Conservation (phyloP, 2,888 invertebrate genomes). For the Nysson spinosus region DNA sequence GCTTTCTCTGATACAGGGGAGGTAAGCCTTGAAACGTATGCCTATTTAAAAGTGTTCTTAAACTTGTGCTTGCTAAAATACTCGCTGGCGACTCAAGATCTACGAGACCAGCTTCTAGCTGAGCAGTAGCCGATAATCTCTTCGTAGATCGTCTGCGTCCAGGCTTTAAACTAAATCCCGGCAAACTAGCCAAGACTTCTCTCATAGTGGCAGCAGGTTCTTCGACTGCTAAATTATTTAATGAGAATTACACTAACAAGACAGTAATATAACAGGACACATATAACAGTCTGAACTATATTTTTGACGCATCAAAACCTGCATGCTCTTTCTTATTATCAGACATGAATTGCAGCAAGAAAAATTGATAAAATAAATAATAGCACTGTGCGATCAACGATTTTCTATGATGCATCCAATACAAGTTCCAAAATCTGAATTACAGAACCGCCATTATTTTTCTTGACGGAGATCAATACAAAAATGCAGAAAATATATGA, state of each 20-base stretch:
- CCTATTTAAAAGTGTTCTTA: conserved; percentile 92
- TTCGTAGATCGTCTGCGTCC: conserved; percentile 88
- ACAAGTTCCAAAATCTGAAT: no score
- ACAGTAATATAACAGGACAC: neutral
- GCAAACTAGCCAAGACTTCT: conserved; percentile 92
- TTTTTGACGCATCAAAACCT: no score
- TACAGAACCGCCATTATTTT: no score
- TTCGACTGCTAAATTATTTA: conserved; percentile 66
- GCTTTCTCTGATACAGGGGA: conserved; percentile 93
- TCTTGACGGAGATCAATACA: no score
- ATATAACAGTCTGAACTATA: no score
- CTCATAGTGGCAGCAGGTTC: conserved; percentile 88
- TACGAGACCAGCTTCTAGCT: conserved; percentile 95
- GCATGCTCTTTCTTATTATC: no score
- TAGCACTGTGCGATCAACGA: no score
- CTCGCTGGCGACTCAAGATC: conserved; percentile 98
- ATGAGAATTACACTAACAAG: neutral
- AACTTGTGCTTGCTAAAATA: conserved; percentile 94
- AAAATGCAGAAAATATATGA: no score
- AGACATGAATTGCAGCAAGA: no score
- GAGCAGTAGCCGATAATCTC: conserved; percentile 93
- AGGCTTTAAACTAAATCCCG: conserved; percentile 89
- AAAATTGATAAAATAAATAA: no score
- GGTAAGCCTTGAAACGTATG: conserved; percentile 94
- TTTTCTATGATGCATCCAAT: no score